These are phyloP conservation scores for Telenomus remus DNA, from an alignment of 1,140 invertebrate genomes.

Conservation along the genomic window DNA sequence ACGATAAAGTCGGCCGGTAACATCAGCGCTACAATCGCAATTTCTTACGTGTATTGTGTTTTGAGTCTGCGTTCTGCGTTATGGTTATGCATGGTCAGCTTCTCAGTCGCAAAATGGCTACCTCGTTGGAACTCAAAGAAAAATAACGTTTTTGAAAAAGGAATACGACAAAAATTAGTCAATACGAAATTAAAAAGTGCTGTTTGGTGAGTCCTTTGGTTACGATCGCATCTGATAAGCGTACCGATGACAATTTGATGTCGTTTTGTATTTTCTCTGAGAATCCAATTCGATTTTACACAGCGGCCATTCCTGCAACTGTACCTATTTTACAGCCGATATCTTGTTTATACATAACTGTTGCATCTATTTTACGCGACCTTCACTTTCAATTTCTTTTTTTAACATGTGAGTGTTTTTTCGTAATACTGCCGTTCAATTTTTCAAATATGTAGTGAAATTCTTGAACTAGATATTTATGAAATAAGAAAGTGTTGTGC, in stretches of 20 bases:
- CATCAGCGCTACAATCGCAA: too few relatives aligned
- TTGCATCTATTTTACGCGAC: neutral
- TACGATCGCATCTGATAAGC: neutral
- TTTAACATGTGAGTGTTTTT: neutral
- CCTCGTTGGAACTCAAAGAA: neutral
- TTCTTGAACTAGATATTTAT: neutral
- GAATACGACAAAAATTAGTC: neutral
- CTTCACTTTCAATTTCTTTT: conserved; percentile 4
- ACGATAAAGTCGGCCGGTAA: too few relatives aligned
- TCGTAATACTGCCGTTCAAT: neutral
- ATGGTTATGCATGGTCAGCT: too few relatives aligned
- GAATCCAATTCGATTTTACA: neutral
- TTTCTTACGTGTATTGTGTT: too few relatives aligned
- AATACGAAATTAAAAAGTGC: neutral
- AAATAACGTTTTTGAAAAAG: neutral
- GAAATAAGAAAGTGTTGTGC: conserved; percentile 2
- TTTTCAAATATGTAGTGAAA: neutral
- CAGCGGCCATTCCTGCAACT: conserved; percentile 16
- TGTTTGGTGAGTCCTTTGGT: neutral
- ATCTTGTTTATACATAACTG: conserved; percentile 1
- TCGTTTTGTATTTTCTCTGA: neutral
- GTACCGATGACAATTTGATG: conserved; percentile 1
- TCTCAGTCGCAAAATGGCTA: neutral
- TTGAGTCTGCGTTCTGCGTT: too few relatives aligned
- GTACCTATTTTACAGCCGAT: conserved; percentile 2